Percentiles rank a stretch among this genome's conserved stretches.
Conservation (phyloP, 2,797 vertebrate species). For the Sphaeramia orbicularis region DNA sequence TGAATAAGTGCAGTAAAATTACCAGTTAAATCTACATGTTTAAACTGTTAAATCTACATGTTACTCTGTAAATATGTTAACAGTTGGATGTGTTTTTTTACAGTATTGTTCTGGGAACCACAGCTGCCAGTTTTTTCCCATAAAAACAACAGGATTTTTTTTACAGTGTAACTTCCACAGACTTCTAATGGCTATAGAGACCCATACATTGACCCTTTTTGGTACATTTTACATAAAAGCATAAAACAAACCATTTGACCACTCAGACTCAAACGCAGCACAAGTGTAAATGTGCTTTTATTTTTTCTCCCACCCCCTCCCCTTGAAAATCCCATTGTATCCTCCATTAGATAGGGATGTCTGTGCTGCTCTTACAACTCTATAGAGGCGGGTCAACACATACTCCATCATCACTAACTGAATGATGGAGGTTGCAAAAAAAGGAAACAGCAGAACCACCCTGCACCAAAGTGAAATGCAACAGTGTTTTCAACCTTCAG, state of each 20-base stretch:
- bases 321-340: slow-evolving; percentile 15
- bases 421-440: slow-evolving; percentile 35
- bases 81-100: too few species aligned
- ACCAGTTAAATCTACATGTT: too few species aligned
- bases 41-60: too few species aligned
- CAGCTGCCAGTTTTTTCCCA: too few species aligned
- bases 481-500: slow-evolving; percentile 48
- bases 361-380: slow-evolving; percentile 13
- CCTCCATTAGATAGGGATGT: slow-evolving; percentile 1
- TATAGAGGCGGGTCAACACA: slow-evolving; percentile 41
- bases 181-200: neutral
- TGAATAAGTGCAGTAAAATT: too few species aligned
- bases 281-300: neutral
- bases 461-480: slow-evolving; percentile 57
- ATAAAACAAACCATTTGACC: slow-evolving; percentile 7
- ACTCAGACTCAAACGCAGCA: slow-evolving; percentile 19
- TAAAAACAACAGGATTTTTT: too few species aligned
- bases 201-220: neutral
- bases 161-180: slow-evolving; percentile 10
- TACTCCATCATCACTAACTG: slow-evolving; percentile 40
- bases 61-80: too few species aligned
- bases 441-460: slow-evolving; percentile 34
- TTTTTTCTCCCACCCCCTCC: too few species aligned
- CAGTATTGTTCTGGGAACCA: too few species aligned
- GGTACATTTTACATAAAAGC: too few species aligned